Base-by-base conservation (phyloP, 2,797 vertebrate species). In the Falco rusticolus region DNA sequence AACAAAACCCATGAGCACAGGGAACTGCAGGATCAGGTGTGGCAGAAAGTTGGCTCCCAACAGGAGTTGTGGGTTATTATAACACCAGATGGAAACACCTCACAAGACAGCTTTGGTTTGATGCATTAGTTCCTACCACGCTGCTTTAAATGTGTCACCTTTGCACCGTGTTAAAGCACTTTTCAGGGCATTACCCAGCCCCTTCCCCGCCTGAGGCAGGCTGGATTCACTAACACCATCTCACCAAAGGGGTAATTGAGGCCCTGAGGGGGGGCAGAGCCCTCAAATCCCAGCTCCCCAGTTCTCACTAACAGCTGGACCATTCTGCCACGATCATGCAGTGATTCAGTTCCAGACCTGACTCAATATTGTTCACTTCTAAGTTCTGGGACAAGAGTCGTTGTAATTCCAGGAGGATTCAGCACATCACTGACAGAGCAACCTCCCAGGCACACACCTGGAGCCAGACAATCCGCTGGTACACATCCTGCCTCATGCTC, bases 401-500 rank as follows among this genome's bases (percentile, higher is more conserved):
- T 4, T 15, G 53, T 17, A 1, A 24, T 9, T 20, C 13, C 64
- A 16, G 50, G 31, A 39, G 41, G 37, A 11, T 43, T 22, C 39
- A 28, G 34, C 1, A 29, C 31, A 3, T 9, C 12, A 3, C 70
- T 26, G 25, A 6, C 16, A 26, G 9, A 11, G 17, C 13, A 13
- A 2, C 28, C 39, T 25, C 59, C 48, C 16, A 2, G 7, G 31
- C 37, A 60, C 71, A n/a, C 87, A 99, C 99, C 99, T 99, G 98
- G 89, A 99, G 98, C 93, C 98, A 98, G 6, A 99, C 98, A 4
- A 99, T 98, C 96, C 99, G 98, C 98, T 97, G 98, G 98, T 99
- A 99, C 71, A 99, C 99, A 1, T 99, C 99, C 92, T 98, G 98
- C 92, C 99, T 98, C 99, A 99, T 99, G 98, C 99, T 99, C 99